These are phyloP conservation scores for Tyto alba DNA, from an alignment of 2,113 vertebrate genomes.

Conservation along the genomic window DNA sequence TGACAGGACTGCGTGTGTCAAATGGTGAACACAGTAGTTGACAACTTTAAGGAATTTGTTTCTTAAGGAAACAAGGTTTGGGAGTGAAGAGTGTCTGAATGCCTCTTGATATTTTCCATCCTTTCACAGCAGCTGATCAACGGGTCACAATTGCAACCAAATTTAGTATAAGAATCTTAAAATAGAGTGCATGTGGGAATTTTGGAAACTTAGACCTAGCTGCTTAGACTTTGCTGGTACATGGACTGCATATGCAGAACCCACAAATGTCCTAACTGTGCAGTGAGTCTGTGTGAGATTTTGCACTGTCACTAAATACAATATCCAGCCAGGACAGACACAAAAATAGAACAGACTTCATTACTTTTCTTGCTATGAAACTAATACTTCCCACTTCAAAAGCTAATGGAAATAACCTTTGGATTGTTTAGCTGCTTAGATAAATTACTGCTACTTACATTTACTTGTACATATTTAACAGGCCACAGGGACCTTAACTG, in stretches of 20 bases:
- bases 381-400: neutral
- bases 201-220: neutral
- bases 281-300: neutral
- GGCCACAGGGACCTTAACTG: neutral
- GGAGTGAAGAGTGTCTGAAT: neutral
- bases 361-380: neutral
- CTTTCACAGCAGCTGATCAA: neutral
- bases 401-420: neutral
- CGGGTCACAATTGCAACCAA: neutral
- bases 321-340: neutral
- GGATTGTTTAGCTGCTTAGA: neutral
- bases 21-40: neutral
- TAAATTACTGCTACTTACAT: neutral
- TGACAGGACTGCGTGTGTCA: neutral
- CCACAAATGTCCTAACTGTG: neutral
- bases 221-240: neutral
- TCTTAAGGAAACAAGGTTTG: neutral
- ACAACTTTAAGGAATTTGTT: neutral
- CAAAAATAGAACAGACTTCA: neutral
- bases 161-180: neutral
- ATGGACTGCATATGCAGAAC: neutral
- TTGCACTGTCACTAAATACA: neutral
- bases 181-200: neutral
- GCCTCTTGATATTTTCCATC: neutral
- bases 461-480: neutral